Base-by-base conservation (phyloP, 2,113 vertebrate genomes). In the Malurus elegans region DNA sequence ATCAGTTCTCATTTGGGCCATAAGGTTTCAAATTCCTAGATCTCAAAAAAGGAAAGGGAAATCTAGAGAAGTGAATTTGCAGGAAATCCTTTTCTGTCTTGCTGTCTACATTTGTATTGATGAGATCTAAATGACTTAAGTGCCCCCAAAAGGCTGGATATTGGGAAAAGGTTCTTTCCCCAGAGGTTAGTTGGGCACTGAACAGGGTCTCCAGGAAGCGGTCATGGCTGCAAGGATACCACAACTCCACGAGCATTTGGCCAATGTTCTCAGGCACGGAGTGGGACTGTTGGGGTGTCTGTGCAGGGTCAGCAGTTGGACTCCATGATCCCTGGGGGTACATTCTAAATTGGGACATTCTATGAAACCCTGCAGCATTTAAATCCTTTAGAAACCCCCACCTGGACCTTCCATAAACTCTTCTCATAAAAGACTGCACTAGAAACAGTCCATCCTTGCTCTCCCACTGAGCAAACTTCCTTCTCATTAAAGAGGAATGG, bases 211-310 rank as follows among this genome's bases (percentile, higher is more conserved):
- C 40, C 29, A 34, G 65, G 29, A 48, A 29, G 53, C 14, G 16
- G 28, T 3, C n/a, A 62, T 1, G 0, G 29, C 29, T 40, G 8
- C 8, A 4, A 26, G 19, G 24, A n/a, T 69, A 14, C 32, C 42
- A 29, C 2, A 79, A 5, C n/a, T 71, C 29, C 47, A 62, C n/a
- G 3, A 34, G 10, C 0, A 0, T 54, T 56, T 47, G 74, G 40
- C n/a, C 16, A 7, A 5, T 1, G 2, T 38, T 61, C n/a, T 31
- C 38, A 72, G 57, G 38, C 26, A 32, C 40, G 32, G 57, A 10
- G 14, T 34, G n/a, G 40, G 67, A 8, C 36, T 62, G 32, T 18
- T 45, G 4, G 26, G 31, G 17, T 17, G 23, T 14, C 58, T 64
- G n/a, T 9, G 15, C 40, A n/a, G 40, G 34, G 57, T 13, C 34